phyloP scores from a whole-genome alignment of 2,797 vertebrate species.

The Acomys russatus region DNA sequence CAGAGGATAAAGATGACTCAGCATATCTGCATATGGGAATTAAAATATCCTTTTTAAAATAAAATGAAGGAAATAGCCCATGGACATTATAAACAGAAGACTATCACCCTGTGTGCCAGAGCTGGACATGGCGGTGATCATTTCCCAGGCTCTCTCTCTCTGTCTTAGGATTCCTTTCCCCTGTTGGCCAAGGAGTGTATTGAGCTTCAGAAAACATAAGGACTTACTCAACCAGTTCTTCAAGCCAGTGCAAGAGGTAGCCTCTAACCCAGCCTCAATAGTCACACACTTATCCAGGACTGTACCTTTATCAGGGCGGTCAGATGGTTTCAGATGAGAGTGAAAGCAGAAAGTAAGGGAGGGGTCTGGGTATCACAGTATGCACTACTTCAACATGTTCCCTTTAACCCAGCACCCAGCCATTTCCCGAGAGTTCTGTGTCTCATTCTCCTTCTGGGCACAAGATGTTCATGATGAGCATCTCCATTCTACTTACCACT shows the following conservation, averaged over 20 bases:
- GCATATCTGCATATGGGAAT: neutral
- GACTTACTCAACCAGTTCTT: neutral
- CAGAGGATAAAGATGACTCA: neutral
- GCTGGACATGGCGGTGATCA: too few species aligned
- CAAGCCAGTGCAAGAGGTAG: neutral
- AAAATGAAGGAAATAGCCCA: neutral
- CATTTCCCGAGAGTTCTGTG: neutral
- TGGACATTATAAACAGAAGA: neutral
- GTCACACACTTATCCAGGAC: neutral
- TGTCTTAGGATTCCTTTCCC: neutral
- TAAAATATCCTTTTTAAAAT: neutral
- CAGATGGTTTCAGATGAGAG: neutral
- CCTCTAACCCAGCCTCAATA: neutral
- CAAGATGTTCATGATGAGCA: neutral
- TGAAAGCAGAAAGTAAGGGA: too few species aligned
- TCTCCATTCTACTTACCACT: too few species aligned
- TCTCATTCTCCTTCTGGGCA: neutral
- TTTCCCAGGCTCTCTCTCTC: neutral
- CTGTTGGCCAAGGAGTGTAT: neutral
- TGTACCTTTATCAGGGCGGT: neutral
- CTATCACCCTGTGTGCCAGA: neutral
- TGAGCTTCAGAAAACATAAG: neutral
- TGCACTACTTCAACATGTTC: too few species aligned
- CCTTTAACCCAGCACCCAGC: neutral
- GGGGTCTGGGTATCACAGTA: too few species aligned